These are phyloP conservation scores for Sminthurinus aureus DNA, from an alignment of 2,888 invertebrate genomes.

Conservation along the genomic window DNA sequence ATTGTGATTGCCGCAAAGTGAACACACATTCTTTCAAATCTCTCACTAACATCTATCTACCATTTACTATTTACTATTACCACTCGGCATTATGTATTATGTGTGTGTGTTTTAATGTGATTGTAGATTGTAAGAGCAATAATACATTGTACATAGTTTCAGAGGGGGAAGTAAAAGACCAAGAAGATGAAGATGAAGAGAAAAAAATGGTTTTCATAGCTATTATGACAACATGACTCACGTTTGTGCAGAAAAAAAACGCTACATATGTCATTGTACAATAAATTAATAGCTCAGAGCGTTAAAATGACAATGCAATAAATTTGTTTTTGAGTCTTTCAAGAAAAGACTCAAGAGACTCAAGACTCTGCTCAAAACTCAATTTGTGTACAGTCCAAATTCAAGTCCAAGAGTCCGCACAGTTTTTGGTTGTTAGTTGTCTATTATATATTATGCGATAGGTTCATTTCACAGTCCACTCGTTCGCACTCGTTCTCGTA, in stretches of 20 bases:
- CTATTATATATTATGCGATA: not conserved
- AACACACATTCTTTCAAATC: slow-evolving; percentile 1
- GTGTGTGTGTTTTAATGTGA: slow-evolving; percentile 24
- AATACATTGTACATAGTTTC: not conserved
- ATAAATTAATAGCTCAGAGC: slow-evolving; percentile 44
- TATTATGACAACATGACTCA: slow-evolving; percentile 42
- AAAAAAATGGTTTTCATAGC: slow-evolving; percentile 30
- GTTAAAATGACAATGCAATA: slow-evolving; percentile 44
- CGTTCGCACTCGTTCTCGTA: not conserved
- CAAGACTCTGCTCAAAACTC: no score
- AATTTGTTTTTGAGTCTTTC: slow-evolving; percentile 15
- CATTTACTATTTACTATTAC: not conserved
- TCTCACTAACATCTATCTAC: slow-evolving; percentile 1
- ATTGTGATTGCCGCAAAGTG: not conserved
- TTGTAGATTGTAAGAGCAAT: slow-evolving; percentile 17
- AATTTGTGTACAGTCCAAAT: slow-evolving; percentile 16
- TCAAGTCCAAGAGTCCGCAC: not conserved
- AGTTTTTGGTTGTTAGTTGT: not conserved
- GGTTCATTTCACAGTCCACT: slow-evolving; percentile 5
- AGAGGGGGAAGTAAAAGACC: not conserved
- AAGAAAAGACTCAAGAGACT: slow-evolving; percentile 32
- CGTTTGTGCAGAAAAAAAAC: slow-evolving; percentile 35
- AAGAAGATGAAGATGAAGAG: not conserved
- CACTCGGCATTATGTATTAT: no score
- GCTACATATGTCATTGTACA: slow-evolving; percentile 41